phyloP scores from a whole-genome alignment of 1,140 invertebrate species.

The Drosophila fuyamai region DNA sequence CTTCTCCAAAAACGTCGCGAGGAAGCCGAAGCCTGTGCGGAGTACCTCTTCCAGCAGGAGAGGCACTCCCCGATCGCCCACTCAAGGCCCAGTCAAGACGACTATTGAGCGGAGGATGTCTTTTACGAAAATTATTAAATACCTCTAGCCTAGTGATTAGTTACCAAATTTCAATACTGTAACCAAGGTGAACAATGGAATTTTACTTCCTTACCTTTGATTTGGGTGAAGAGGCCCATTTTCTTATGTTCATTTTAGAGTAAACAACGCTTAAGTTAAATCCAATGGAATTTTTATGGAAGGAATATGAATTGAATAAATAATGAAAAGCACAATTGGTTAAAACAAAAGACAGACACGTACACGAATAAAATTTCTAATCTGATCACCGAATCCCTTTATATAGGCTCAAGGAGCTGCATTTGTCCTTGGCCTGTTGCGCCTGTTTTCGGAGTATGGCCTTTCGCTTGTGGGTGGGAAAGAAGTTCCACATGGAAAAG shows the following conservation, averaged over 20 bases:
- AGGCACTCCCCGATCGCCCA: conserved; percentile 18
- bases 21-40: conserved; percentile 73
- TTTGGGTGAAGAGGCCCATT: conserved; percentile 3
- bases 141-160: conserved; percentile 30
- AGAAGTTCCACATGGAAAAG: conserved; percentile 77
- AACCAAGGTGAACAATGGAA: conserved; percentile 31
- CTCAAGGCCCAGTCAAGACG: background rate
- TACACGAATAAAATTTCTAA: too few relatives aligned
- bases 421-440: background rate
- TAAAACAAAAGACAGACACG: conserved; percentile 27
- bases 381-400: conserved; percentile 29
- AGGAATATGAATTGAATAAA: conserved; percentile 57
- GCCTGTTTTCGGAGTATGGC: conserved; percentile 13
- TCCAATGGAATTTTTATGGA: conserved; percentile 50
- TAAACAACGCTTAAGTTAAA: conserved; percentile 34
- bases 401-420: conserved; percentile 42
- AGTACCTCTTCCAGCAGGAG: conserved; percentile 81
- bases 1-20: conserved; percentile 57
- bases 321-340: conserved; percentile 36
- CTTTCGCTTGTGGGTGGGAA: conserved; percentile 30
- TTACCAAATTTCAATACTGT: conserved; percentile 35
- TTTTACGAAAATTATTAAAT: conserved; percentile 27
- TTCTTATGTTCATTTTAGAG: conserved; percentile 34
- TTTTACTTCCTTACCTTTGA: conserved; percentile 24
- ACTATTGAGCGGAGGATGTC: conserved; percentile 3